Evolutionary conservation across 1,140 invertebrate genomes (phyloP), one percentile per base, ranked within the genome.

Genomic region (Dendrolimus kikuchii): DNA sequence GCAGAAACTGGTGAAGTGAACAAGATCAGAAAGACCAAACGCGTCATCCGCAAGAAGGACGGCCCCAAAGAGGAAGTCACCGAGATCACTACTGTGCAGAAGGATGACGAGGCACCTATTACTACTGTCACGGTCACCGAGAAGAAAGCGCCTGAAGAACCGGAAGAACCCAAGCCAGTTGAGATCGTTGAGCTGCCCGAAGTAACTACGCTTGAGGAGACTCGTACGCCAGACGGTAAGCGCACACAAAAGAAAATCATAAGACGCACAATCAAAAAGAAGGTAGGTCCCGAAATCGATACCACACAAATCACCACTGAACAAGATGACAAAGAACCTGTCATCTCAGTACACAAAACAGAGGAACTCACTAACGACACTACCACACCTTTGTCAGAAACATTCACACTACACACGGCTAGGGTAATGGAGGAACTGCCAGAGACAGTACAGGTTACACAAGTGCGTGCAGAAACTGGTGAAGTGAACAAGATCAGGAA

Each of bases 121-220:
- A 72, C 62, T 5, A 74, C 66, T 38, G 72, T 87, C 38, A 77
- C 77, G 55, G 71, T 87, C 38, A 77, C 77, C 55, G 71, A 77
- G 7, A 7, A 7, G 5, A 42, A 52, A 45, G 46, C 51, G 48
- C 6, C 73, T 72, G n/a, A n/a, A n/a, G 23, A 78, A 87, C 9
- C 39, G 39, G 55, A 51, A 8, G 38, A 48, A 52, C 37, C 39
- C 7, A 39, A 52, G n/a, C 55, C 50, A 2, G 53, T 53, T 39
- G 66, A 86, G 56, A 59, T 70, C 46, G 41, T 49, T 40, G 56
- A 63, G 9, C 43, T 71, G 59, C 55, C 69, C 5, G 50, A 63
- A 36, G 59, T 70, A 8, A 49, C 51, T 48, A 36, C 62, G 4
- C 36, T 55, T 42, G 56, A 69, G 49, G 59, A 50, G 53, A 54